Evolutionary conservation across 2,888 invertebrate species (phyloP), one percentile per base, ranked within the genome.

Genomic region (Apotomis betuletana): DNA sequence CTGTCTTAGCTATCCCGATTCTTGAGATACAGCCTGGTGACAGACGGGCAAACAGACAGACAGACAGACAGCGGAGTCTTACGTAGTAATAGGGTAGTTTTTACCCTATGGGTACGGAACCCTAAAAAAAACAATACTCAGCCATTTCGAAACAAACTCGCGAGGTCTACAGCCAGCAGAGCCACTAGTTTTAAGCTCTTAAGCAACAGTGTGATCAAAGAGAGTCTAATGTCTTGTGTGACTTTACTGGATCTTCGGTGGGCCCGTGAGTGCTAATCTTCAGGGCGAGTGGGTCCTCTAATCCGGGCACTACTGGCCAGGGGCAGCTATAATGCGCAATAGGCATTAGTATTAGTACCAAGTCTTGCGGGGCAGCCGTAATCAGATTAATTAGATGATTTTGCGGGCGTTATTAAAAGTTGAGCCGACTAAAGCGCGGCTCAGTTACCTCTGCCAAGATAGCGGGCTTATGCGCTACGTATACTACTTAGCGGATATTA

Each of bases 311-410:
- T 88, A 84, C 84, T 86, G 85, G 85, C 86, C 86, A 88, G 87
- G 54, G 70, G 58, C 44, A 57, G 44, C 84, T 88, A 87, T 87
- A 89, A 87, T 90, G 85, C 85, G 87, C 82, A 85, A 88, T 86
- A 88, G 85, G 67, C 63, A 63, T 88, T 85, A 87, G 89, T 85
- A 90, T 90, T 89, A 90, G 85, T 86, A 83, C 82, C 78, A 87
- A 88, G 88, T 86, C 87, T 87, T 86, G 86, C 83, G 87, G 87
- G 87, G 86, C 84, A 84, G 79, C 84, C 84, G 86, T 92, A 91
- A 93, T 90, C 90, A 91, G 90, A 92, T 92, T 92, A 92, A 92
- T 92, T 91, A 91, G 88, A 90, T 85, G 89, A 92, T 92, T 92
- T 91, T 88, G 90, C 83, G 89, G 88, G 88, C 82, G 86, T 92